phyloP scores from a whole-genome alignment of 2,797 vertebrate genomes.

The Acanthurus tractus region DNA sequence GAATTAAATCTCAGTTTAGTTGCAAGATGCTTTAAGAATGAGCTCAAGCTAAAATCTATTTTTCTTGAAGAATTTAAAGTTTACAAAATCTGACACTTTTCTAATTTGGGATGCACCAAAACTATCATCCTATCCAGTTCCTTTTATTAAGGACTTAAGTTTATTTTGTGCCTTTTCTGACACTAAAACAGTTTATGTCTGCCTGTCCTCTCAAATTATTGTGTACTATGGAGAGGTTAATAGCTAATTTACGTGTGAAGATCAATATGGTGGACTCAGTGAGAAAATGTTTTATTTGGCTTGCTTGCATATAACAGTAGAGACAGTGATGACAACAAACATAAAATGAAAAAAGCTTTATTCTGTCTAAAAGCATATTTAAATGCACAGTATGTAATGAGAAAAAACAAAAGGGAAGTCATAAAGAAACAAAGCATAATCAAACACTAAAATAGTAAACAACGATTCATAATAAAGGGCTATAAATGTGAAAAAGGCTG shows the following conservation, averaged over 20 bases:
- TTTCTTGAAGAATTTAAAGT: not conserved
- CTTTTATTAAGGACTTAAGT: not conserved
- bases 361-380: no score
- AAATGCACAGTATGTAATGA: no score
- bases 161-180: no score
- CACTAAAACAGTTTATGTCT: not conserved
- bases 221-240: not conserved
- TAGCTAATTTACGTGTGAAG: not conserved
- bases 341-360: no score
- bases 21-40: not conserved
- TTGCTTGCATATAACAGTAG: no score
- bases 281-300: no score
- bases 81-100: not conserved
- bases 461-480: not conserved
- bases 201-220: not conserved
- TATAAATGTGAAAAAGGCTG: not conserved
- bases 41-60: not conserved
- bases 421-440: no score
- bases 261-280: not conserved
- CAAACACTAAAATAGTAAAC: not conserved
- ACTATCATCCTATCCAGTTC: not conserved
- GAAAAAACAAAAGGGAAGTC: no score
- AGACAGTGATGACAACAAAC: no score
- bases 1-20: no score
- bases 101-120: not conserved